Evolutionary conservation across 2,888 invertebrate genomes (phyloP).

Genomic region (Zootermopsis nevadensis): DNA sequence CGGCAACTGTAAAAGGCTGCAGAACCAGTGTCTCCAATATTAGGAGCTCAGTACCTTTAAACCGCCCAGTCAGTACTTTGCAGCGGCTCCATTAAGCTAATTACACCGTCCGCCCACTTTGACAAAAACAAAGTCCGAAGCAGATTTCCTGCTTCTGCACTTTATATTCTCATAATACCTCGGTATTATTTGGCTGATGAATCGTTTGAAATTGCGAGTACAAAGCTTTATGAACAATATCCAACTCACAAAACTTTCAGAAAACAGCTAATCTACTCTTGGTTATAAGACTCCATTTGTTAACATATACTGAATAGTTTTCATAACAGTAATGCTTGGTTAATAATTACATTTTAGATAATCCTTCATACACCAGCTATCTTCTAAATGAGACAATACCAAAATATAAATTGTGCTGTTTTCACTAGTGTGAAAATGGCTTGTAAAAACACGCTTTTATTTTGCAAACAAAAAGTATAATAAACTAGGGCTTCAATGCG

Average conservation of each 20-base stretch:
- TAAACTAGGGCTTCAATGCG: neutral
- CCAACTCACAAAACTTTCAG: conserved; percentile 14
- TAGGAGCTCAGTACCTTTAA: neutral
- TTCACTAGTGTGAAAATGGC: neutral
- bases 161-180: neutral
- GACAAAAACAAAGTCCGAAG: neutral
- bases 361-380: neutral
- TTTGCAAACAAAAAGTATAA: neutral
- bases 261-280: conserved; percentile 16
- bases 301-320: neutral
- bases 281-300: neutral
- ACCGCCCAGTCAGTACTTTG: neutral
- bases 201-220: neutral
- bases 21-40: neutral
- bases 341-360: neutral
- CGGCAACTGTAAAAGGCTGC: neutral
- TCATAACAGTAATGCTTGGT: neutral
- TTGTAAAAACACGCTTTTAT: neutral
- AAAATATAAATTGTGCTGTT: neutral
- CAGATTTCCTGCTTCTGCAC: neutral
- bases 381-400: neutral
- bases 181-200: neutral
- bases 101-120: conserved; percentile 6
- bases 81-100: conserved; percentile 16
- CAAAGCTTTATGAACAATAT: neutral